A percentile compares a stretch with the other conserved stretches of the same genome.
phyloP scores from a whole-genome alignment of 2,797 vertebrate genomes.

The Sternotherus odoratus region DNA sequence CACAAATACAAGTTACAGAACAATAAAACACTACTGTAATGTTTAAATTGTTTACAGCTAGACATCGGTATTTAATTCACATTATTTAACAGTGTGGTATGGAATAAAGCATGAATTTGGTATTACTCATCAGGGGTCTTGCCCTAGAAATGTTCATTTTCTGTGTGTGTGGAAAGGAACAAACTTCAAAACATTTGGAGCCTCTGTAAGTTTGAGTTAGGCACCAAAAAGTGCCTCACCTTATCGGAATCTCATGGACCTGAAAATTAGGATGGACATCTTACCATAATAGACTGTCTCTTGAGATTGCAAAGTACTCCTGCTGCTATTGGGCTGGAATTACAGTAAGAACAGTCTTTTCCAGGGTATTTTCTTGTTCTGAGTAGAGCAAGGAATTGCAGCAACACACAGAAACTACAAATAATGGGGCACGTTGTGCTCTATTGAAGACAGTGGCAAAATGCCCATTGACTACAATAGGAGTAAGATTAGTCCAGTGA shows the following conservation, averaged over 20 bases:
- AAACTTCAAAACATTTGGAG: background rate
- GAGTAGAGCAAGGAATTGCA: background rate
- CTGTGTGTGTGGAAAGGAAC: background rate
- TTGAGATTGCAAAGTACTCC: background rate
- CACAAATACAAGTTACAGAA: background rate
- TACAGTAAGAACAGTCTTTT: background rate
- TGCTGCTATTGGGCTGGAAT: background rate
- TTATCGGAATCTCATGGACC: background rate
- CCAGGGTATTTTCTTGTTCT: background rate
- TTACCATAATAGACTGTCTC: background rate
- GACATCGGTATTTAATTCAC: background rate
- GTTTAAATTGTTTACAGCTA: background rate
- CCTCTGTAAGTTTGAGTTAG: background rate
- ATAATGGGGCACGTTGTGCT: rapidly evolving
- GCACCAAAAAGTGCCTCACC: background rate
- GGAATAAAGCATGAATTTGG: background rate
- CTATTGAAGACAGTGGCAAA: background rate
- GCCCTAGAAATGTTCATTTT: background rate
- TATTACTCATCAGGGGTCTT: background rate
- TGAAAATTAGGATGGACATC: background rate
- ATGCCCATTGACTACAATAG: background rate
- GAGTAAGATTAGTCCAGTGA: background rate
- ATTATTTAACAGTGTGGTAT: background rate
- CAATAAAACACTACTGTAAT: background rate
- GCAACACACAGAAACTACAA: background rate